phyloP scores from a whole-genome alignment of 2,797 vertebrate genomes.

The Trachurus trachurus region DNA sequence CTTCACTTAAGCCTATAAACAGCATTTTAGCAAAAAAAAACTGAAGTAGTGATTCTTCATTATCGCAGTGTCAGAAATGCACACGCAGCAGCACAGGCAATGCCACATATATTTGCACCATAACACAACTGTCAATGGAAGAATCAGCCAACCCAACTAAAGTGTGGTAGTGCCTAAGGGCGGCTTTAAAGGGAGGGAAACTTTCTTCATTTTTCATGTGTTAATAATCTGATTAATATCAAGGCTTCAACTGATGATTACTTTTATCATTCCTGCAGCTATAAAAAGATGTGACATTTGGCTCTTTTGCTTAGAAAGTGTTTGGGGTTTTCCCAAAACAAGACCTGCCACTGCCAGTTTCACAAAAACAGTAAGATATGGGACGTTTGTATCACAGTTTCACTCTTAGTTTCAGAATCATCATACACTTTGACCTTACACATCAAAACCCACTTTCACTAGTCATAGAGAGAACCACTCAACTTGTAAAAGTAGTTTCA shows the following conservation, averaged over 20 bases:
- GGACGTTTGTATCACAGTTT: no score
- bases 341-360: no score
- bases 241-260: neutral
- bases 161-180: no score
- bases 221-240: neutral
- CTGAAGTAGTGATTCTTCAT: neutral
- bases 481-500: neutral
- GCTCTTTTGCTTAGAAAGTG: no score
- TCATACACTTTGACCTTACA: no score
- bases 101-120: neutral
- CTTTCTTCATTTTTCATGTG: neutral
- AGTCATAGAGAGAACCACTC: neutral
- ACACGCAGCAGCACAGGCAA: neutral
- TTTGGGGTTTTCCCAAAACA: neutral
- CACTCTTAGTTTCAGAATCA: no score
- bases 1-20: conserved; percentile 1
- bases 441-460: no score
- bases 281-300: neutral
- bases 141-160: neutral
- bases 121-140: no score
- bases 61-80: neutral
- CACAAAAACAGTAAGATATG: no score
- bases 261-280: neutral
- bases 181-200: neutral
- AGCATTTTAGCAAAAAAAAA: neutral